Evolutionary conservation across 1,140 invertebrate genomes (phyloP).

Genomic region (Stenopsyche tienmushanensis): DNA sequence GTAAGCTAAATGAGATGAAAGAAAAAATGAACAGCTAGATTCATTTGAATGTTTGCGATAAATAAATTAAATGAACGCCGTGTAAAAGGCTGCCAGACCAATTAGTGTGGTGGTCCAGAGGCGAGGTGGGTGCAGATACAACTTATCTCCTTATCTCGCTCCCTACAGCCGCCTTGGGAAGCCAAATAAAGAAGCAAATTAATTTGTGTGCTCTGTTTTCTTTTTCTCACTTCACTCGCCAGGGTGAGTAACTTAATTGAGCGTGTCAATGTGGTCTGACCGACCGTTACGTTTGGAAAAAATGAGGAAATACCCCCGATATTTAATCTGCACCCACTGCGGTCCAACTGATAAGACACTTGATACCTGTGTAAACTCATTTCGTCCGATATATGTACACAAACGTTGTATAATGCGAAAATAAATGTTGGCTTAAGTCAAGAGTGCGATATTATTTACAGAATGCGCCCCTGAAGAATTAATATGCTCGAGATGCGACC

Average conservation of each 20-base stretch:
- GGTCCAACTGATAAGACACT: too few relatives aligned
- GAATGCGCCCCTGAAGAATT: too few relatives aligned
- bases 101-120: not conserved
- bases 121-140: not conserved
- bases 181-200: conserved; percentile 16
- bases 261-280: not conserved
- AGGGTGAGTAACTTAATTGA: not conserved
- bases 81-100: not conserved
- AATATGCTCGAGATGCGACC: too few relatives aligned
- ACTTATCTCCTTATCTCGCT: conserved; percentile 17
- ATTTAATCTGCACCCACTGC: too few relatives aligned
- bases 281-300: too few relatives aligned
- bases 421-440: too few relatives aligned
- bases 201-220: conserved; percentile 9
- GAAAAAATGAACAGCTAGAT: not conserved
- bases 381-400: too few relatives aligned
- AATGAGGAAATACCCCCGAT: too few relatives aligned
- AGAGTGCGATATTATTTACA: too few relatives aligned
- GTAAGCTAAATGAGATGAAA: not conserved
- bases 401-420: too few relatives aligned
- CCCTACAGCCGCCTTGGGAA: not conserved
- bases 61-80: conserved; percentile 11
- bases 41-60: not conserved
- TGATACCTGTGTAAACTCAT: too few relatives aligned
- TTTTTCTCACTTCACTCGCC: conserved; percentile 6